Base-by-base conservation (phyloP, 2,113 vertebrate species). In the Cricetomys ansorgei region DNA sequence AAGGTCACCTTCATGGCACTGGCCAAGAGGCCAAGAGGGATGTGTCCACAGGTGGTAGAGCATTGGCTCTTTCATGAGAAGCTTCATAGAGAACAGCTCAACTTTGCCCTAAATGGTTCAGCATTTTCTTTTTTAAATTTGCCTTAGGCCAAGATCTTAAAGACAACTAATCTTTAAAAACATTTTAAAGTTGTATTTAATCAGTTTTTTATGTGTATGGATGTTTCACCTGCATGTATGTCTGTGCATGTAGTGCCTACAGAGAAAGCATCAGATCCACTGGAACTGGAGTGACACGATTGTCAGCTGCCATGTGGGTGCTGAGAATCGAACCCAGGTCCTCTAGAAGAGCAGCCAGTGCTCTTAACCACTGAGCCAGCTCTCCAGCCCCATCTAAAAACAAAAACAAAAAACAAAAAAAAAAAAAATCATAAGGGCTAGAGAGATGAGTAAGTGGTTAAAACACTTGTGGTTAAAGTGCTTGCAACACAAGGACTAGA, bases 151-250 rank as follows among this genome's bases (percentile, higher is more conserved):
- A 67, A 31, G 48, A 45, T 55, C 57, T 86, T 70, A 13, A 84
- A 92, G 53, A 67, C 93, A 95, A 81, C 19, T 29, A 40, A 53
- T 29, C 79, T 92, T 43, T 43, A 25, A 73, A 72, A 43, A 12
- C 4, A 43, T 73, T 72, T 73, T 43, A 73, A 27, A 25, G 23
- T 5, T 73, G 10, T 43, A 43, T 73, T 73, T 43, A 25, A 12
- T 73, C 43, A n/a, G n/a, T 27, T 40, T 43, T 73, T 43, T 73
- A 25, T 45, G 72, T 45, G 11, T 21, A 29, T 45, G 72, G 72
- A 25, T 75, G 72, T 45, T 45, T 45, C 6, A 23, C 72, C 72
- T 45, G 70, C 70, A 72, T 21, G 21, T 72, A 23, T 43, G n/a
- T 72, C 70, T 72, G n/a, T 40, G n/a, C 21, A 43, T 45, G 72